Conservation (phyloP, 2,888 invertebrate species). For the Pediacus dermestoides region DNA sequence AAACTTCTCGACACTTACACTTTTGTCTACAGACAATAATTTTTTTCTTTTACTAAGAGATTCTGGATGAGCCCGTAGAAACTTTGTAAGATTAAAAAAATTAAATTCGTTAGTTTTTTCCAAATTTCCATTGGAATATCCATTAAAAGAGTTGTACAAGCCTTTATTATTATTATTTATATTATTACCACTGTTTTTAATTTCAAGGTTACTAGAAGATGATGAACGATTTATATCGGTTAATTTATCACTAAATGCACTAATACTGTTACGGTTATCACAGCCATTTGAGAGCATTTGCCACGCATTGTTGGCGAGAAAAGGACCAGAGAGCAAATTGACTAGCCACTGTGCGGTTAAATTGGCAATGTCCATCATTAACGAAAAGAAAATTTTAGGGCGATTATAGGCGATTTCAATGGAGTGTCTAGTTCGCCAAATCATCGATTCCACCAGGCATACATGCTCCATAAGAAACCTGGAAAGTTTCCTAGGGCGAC, state of each 20-base stretch:
- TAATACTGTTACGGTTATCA: slow-evolving; percentile 34
- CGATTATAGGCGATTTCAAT: slow-evolving; percentile 63
- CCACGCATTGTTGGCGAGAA: slow-evolving; percentile 39
- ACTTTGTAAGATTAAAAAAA: slow-evolving; percentile 25
- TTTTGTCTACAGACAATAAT: slow-evolving; percentile 5
- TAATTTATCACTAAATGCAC: slow-evolving; percentile 25
- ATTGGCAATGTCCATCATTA: slow-evolving; percentile 56
- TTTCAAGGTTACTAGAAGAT: neutral
- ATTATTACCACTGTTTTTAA: neutral
- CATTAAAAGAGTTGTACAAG: slow-evolving; percentile 13
- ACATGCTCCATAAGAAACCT: slow-evolving; percentile 78
- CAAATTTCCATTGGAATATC: slow-evolving; percentile 10
- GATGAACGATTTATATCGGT: neutral
- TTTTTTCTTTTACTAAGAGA: slow-evolving; percentile 2
- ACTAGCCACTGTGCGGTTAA: slow-evolving; percentile 31
- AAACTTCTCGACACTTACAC: slow-evolving; percentile 48
- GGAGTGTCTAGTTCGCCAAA: slow-evolving; percentile 66
- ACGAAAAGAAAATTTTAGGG: slow-evolving; percentile 51
- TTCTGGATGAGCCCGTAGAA: slow-evolving; percentile 17
- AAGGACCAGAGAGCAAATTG: slow-evolving; percentile 36
- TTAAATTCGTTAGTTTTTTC: slow-evolving; percentile 11
- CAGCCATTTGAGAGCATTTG: slow-evolving; percentile 33
- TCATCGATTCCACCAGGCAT: slow-evolving; percentile 67
- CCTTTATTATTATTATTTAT: slow-evolving; percentile 13
- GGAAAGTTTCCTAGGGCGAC: slow-evolving; percentile 1